phyloP scores from a whole-genome alignment of 92 coral and sea anemone species.

The Actinernus sp. region DNA sequence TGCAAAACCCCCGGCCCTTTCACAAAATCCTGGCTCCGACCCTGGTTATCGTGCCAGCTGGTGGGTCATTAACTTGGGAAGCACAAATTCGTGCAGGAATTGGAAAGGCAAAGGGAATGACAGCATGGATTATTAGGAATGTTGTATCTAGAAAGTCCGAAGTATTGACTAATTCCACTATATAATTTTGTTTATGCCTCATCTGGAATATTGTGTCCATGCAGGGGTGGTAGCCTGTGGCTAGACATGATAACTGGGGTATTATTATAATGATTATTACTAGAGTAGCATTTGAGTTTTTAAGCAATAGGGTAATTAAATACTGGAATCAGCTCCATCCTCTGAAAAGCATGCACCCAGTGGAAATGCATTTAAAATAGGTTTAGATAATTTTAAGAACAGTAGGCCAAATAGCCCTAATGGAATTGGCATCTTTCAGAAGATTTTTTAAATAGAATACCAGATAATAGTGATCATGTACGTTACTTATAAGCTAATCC shows the following conservation, averaged over 20 bases:
- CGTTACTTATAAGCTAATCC: background rate
- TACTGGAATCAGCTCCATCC: background rate
- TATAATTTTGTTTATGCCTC: background rate
- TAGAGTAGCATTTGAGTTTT: background rate
- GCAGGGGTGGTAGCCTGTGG: background rate
- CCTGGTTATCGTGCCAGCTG: too few species aligned
- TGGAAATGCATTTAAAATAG: background rate
- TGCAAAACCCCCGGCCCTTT: too few species aligned
- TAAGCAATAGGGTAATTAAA: background rate
- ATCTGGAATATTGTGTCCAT: background rate
- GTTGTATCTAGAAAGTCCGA: background rate
- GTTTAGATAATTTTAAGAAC: background rate
- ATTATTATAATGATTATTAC: too few species aligned
- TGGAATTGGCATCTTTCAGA: background rate
- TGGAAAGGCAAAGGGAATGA: background rate
- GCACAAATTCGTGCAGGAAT: background rate
- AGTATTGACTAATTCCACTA: background rate
- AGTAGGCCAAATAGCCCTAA: background rate
- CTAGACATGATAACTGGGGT: background rate
- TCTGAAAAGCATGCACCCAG: background rate
- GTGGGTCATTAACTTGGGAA: too few species aligned
- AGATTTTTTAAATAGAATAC: background rate
- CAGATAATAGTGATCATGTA: background rate
- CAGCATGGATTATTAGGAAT: background rate
- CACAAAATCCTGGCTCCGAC: too few species aligned